A percentile compares a stretch with the other conserved stretches of the same genome.
phyloP scores from a whole-genome alignment of 2,888 invertebrate genomes.

The Congeria kusceri region DNA sequence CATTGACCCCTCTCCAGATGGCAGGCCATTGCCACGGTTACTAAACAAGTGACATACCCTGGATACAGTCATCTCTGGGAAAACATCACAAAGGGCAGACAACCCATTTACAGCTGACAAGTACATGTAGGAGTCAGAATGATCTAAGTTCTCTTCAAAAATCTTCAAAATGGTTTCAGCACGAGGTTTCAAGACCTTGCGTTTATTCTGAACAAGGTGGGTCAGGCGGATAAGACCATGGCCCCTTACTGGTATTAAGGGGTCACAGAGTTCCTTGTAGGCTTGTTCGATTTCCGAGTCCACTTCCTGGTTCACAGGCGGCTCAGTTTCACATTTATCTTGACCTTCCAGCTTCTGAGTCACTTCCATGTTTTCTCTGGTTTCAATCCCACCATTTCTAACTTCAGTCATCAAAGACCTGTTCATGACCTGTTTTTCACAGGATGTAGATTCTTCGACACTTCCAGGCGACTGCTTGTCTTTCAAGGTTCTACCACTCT shows the following conservation, averaged over 20 bases:
- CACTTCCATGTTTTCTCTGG: too few relatives aligned
- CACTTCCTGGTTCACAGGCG: too few relatives aligned
- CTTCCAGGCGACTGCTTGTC: too few relatives aligned
- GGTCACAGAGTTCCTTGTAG: conserved; percentile 89
- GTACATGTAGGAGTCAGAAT: conserved; percentile 93
- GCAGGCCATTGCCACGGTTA: conserved; percentile 11
- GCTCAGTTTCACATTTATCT: too few relatives aligned
- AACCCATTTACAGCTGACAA: conserved; percentile 92
- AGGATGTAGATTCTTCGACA: too few relatives aligned
- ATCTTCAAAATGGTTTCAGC: conserved; percentile 88
- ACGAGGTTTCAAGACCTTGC: conserved; percentile 88
- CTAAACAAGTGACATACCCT: conserved; percentile 90
- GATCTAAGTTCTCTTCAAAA: conserved; percentile 91
- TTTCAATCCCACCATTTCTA: too few relatives aligned
- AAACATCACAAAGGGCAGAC: conserved; percentile 89
- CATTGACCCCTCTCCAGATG: conserved; percentile 2
- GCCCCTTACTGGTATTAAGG: conserved; percentile 91
- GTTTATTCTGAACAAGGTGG: conserved; percentile 90
- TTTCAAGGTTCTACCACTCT: too few relatives aligned
- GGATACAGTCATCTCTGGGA: conserved; percentile 90
- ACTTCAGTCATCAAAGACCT: too few relatives aligned
- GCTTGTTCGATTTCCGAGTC: conserved; percentile 85
- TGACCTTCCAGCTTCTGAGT: too few relatives aligned
- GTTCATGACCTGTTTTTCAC: too few relatives aligned
- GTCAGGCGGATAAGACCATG: conserved; percentile 92